Evolutionary conservation across 2,797 vertebrate species (phyloP).

Genomic region (Leptoclinus maculatus): DNA sequence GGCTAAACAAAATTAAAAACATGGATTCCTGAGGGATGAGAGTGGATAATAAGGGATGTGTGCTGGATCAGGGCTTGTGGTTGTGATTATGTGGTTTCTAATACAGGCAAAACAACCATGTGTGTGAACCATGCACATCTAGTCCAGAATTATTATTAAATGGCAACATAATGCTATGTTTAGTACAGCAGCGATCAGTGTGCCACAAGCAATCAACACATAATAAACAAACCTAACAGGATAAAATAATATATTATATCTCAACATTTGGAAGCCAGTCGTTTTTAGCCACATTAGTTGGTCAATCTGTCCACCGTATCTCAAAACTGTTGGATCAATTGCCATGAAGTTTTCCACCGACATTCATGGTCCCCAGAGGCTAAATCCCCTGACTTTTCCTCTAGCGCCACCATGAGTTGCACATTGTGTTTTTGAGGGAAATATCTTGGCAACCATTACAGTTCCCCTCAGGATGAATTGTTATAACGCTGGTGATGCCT

Average conservation of each 20-base stretch:
- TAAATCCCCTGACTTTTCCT: background rate
- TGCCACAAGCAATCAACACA: conserved; percentile 22
- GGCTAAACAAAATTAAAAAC: conserved; percentile 28
- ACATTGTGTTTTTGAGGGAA: background rate
- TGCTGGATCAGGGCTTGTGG: conserved; percentile 25
- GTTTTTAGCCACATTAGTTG: background rate
- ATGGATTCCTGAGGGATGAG: conserved; percentile 28
- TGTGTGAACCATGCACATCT: conserved; percentile 13
- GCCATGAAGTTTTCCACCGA: background rate
- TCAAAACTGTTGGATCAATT: background rate
- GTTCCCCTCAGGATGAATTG: background rate
- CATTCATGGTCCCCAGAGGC: background rate
- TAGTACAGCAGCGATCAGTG: background rate
- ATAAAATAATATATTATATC: background rate
- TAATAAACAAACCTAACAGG: conserved; percentile 27
- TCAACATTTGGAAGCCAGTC: background rate
- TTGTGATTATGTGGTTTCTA: conserved; percentile 31
- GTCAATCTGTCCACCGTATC: background rate
- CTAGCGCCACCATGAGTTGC: background rate
- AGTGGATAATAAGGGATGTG: conserved; percentile 18
- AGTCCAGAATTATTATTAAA: conserved; percentile 30
- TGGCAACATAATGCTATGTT: conserved; percentile 10
- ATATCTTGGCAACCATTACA: background rate
- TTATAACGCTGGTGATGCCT: background rate
- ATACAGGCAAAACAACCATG: conserved; percentile 28